Conservation (phyloP, 2,113 vertebrate species). For the Glaucidium brasilianum region DNA sequence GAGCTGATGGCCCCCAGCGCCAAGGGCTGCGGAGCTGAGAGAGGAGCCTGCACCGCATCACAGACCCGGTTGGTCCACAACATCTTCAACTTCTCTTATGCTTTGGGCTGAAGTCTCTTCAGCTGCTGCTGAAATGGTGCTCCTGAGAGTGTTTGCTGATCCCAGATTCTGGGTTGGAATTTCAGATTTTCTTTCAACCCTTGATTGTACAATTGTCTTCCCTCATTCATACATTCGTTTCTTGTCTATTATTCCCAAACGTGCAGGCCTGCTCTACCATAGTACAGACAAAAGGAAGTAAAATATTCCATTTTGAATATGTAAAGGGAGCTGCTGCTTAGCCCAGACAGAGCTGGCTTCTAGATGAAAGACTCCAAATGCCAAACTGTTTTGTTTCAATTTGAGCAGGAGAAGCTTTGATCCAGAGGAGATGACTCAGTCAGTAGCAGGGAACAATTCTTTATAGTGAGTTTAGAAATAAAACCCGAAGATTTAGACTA, state of each 20-base stretch:
- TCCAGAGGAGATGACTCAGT: constrained; percentile 39
- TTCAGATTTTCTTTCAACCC: not conserved
- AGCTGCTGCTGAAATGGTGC: not conserved
- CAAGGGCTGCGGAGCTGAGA: not conserved
- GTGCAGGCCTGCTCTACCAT: not conserved
- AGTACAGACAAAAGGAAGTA: not conserved
- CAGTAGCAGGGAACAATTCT: constrained; percentile 37
- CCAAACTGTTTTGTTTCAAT: constrained; percentile 53
- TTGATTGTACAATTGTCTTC: not conserved
- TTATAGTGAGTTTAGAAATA: constrained; percentile 38
- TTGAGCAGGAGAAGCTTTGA: constrained; percentile 45
- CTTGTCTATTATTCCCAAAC: not conserved
- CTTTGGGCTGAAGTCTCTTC: not conserved
- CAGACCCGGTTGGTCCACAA: rapidly evolving
- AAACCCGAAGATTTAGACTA: not conserved
- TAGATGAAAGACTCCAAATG: constrained; percentile 51
- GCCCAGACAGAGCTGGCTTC: constrained; percentile 6
- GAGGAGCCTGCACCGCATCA: not conserved
- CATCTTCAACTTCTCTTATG: not conserved
- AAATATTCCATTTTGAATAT: not conserved
- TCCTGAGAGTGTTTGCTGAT: not conserved
- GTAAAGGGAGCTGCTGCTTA: constrained; percentile 15
- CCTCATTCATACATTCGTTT: not conserved
- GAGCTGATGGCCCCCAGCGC: not conserved
- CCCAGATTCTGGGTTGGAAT: not conserved